phyloP scores from a whole-genome alignment of 2,797 vertebrate species.

The Poliocrania exsul region DNA sequence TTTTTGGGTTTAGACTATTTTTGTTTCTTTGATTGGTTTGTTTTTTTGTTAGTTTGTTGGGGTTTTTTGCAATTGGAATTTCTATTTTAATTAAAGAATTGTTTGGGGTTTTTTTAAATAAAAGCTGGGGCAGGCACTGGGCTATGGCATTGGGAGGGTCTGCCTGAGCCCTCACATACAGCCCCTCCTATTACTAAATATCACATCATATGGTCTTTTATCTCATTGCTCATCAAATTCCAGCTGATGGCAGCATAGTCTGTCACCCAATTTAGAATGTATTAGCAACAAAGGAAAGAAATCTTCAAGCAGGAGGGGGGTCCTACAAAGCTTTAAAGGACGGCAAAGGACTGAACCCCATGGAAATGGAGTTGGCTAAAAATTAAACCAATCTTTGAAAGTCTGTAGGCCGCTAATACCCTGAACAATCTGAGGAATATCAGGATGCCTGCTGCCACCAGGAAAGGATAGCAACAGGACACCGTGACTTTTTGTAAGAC shows the following conservation, averaged over 20 bases:
- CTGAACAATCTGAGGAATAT: neutral
- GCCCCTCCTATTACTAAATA: neutral
- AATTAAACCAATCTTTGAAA: neutral
- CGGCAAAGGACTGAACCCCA: neutral
- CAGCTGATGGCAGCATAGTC: neutral
- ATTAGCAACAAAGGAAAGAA: constrained; percentile 1
- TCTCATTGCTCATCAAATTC: constrained; percentile 23
- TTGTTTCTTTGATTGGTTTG: neutral
- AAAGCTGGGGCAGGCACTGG: neutral
- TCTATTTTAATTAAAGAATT: neutral
- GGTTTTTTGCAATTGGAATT: neutral
- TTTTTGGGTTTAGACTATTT: neutral
- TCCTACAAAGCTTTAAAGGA: neutral
- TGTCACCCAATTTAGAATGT: constrained; percentile 16
- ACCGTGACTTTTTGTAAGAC: neutral
- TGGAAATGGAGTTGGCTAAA: constrained; percentile 24
- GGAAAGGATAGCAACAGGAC: neutral
- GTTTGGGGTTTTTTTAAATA: rapidly evolving
- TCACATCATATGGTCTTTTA: constrained; percentile 14
- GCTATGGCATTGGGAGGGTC: neutral
- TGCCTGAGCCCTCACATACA: neutral
- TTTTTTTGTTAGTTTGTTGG: too few relatives aligned
- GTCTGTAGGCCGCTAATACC: neutral
- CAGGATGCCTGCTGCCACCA: neutral
- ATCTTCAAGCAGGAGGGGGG: neutral